Percentiles rank a stretch among this genome's conserved stretches.
phyloP scores from a whole-genome alignment of 2,113 vertebrate genomes.

The Benthochromis sp. region DNA sequence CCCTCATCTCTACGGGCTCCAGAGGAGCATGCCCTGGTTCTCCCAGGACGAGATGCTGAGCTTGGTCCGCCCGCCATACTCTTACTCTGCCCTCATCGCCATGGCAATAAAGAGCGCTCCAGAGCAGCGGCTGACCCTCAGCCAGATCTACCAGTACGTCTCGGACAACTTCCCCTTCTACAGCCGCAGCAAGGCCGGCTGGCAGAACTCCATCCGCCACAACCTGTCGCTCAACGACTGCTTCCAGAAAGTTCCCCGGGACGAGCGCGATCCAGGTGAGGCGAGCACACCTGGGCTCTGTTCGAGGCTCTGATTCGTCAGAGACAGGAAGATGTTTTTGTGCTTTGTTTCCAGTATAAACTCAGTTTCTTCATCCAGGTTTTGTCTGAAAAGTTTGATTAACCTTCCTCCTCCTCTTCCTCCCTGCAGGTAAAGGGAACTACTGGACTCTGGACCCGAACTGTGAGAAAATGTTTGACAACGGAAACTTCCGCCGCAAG shows the following conservation, averaged over 20 bases:
- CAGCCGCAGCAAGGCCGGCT: slow-evolving; percentile 86
- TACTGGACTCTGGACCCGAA: slow-evolving; percentile 96
- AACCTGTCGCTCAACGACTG: slow-evolving; percentile 88
- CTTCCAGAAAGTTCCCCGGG: slow-evolving; percentile 87
- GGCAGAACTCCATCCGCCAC: slow-evolving; percentile 90
- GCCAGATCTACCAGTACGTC: slow-evolving; percentile 94
- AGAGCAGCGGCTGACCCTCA: slow-evolving; percentile 84
- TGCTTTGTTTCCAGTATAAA: background rate
- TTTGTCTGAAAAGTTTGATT: background rate
- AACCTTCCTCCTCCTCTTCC: background rate
- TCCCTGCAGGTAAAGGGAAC: slow-evolving; percentile 87
- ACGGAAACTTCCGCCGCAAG: slow-evolving; percentile 92
- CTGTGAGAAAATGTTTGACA: slow-evolving; percentile 97
- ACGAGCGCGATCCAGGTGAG: slow-evolving; percentile 84
- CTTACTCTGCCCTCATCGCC: slow-evolving; percentile 93
- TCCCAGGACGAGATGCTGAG: slow-evolving; percentile 84
- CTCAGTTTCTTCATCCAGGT: background rate
- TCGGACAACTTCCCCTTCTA: slow-evolving; percentile 93
- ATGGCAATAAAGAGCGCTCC: slow-evolving; percentile 91
- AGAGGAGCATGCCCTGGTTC: slow-evolving; percentile 57
- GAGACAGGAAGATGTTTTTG: background rate
- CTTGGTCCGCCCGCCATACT: slow-evolving; percentile 87
- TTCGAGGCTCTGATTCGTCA: background rate
- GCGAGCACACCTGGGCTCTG: background rate
- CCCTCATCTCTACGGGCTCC: slow-evolving; percentile 72